Percentiles rank a stretch among this genome's conserved stretches.
These are phyloP conservation scores for Hafferia zeledoni DNA, from an alignment of 2,797 vertebrate genomes.

Conservation along the genomic window DNA sequence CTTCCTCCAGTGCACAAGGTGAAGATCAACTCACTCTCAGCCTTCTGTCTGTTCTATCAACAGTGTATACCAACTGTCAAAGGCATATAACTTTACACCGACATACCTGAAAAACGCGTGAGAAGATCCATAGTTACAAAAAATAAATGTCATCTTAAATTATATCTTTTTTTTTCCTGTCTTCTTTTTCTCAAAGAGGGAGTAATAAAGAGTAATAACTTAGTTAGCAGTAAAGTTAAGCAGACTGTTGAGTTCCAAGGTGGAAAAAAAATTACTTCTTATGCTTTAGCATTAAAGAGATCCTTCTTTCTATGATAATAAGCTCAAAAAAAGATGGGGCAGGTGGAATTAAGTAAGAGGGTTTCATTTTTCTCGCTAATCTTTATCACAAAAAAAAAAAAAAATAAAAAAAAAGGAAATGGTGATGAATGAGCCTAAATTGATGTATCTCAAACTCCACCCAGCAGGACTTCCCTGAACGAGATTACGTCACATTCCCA, in stretches of 20 bases:
- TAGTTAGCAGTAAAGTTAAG: not conserved
- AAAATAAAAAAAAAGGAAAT: not conserved
- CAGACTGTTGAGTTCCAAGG: not conserved
- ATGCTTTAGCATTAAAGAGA: not conserved
- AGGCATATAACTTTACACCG: not conserved
- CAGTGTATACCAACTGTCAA: not conserved
- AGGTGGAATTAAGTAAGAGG: not conserved
- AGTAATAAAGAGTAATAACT: not conserved
- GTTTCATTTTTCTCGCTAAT: not conserved
- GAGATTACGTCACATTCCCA: not conserved
- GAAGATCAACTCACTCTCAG: not conserved
- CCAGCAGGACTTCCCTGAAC: not conserved
- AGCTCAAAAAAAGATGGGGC: not conserved
- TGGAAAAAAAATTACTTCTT: not conserved
- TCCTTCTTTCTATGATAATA: not conserved
- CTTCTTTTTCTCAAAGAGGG: not conserved
- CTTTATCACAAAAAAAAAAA: not conserved
- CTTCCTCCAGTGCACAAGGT: accelerated
- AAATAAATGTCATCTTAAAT: not conserved
- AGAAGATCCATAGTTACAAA: not conserved
- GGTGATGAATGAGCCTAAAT: not conserved
- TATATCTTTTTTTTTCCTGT: not conserved
- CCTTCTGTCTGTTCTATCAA: not conserved
- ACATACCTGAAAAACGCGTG: not conserved
- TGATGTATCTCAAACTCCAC: not conserved